Evolutionary conservation across 2,113 vertebrate species (phyloP), one percentile per base, ranked within the genome.

Genomic region (Stegastes partitus): DNA sequence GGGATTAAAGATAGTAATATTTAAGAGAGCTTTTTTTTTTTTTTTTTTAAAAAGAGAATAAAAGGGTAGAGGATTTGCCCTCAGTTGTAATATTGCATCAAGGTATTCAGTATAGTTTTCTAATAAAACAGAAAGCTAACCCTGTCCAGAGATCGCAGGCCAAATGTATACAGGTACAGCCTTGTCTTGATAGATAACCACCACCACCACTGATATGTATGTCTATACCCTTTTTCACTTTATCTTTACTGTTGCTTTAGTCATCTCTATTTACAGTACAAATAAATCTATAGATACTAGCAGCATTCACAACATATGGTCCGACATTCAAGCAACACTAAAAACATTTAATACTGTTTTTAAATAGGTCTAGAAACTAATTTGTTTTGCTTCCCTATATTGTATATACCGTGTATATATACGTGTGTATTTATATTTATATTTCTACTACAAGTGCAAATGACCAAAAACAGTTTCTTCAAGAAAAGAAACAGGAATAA

Each of bases 271-370:
- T 84, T 92, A 94, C 91, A 94, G 84, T 93, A 93, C 82, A 93
- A 93, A 94, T 85, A 90, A 89, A 90, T 93, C 80, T 95, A 93
- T 89, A 79, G 83, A 89, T 91, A 94, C 91, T 94, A 94, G 94
- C 94, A 94, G 93, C 94, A 94, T 94, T 94, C 93, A 93, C 91
- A 92, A 94, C 91, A 85, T 84, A 93, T 88, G 88, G 73, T 92
- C 91, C 75, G 87, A 93, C 91, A 93, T 93, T 94, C 92, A 90
- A 93, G 92, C 91, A 87, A 92, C 91, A 91, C 90, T 88, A 87
- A 92, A 92, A 94, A 95, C 90, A 90, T 86, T 92, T 80, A 92
- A 87, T 91, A 93, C 56, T 44, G 49, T 80, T 86, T 81, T 87
- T 93, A 83, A 85, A 89, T 92, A 87, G 81, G 57, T 87, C 91